Evolutionary conservation across 2,797 vertebrate genomes (phyloP), one percentile per base, ranked within the genome.

Genomic region (Ficedula albicollis): DNA sequence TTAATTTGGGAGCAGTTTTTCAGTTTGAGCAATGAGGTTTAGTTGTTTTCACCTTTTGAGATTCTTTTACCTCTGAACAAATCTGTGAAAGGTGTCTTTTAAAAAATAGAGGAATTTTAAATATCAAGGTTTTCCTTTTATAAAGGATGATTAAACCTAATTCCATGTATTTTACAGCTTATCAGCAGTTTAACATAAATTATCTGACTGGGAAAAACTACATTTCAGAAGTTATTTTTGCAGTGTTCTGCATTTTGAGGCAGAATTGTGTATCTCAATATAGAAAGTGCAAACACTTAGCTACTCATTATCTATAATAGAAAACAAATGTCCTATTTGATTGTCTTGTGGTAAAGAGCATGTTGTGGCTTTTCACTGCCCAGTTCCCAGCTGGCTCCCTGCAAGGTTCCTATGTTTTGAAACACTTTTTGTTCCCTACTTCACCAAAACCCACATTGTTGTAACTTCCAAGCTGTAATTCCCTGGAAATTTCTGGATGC

Each of bases 401-500:
- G 55, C 77, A 44, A 74, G 60, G 41, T 67, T 75, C 69, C 69
- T 51, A 30, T 76, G 58, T 77, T 85, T 75, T 68, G 38, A 78
- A 74, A 59, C 69, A 84, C 51, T 44, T 86, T 55, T 73, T 77
- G 23, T 84, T 76, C 91, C 36, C 5, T 69, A 25, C 46, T 91
- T 76, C 46, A 78, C 70, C 54, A 90, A 91, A 93, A 26, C 70
- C n/a, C n/a, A 29, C 73, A 14, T 81, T 93, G 85, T 58, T 91
- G 36, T 74, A 76, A 34, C 69, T 86, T 73, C 67, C 93, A 86
- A 58, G 80, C 92, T 74, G 7, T 43, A 73, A 34, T 75, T 90
- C 56, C 48, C 38, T 88, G 91, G 95, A 58, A 88, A 55, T 80
- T 96, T 87, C 80, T 93, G 87, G 72, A 77, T 82, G 87, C 56